Base-by-base conservation (phyloP, 2,797 vertebrate genomes). In the Eidolon dupreanum region DNA sequence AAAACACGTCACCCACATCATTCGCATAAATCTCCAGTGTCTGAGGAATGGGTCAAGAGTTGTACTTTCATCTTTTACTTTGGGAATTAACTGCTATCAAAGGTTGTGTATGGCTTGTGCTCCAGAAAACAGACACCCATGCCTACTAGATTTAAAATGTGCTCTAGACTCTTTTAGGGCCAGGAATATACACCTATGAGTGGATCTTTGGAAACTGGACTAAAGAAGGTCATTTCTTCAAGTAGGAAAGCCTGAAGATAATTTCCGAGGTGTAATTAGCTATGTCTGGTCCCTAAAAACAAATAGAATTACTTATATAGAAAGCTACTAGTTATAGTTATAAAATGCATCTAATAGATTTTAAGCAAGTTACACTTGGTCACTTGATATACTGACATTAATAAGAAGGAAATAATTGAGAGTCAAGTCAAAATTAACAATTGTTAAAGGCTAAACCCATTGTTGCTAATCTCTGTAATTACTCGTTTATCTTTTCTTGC, bases 361-460 rank as follows among this genome's bases (percentile, higher is more conserved):
- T 75, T 83, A 36, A 92, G 1, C 68, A 88, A 70, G 11, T 74
- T 86, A 26, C 2, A 57, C 10, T 82, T 88, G 68, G 11, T 73
- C 53, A 89, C 24, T 88, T 95, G 49, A 77, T 57, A 90, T 53
- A 74, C 17, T 78, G 46, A 86, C 43, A 55, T 28, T 71, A 90
- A 90, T 49, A 68, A 92, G 33, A 77, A 55, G 65, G 17, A 85
- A 7, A 84, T 36, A 84, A 63, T 26, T 61, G 61, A 87, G 33
- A 9, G 28, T 19, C 61, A 95, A 88, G 26, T 90, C 41, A 96
- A 88, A 89, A 93, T 16, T 85, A 33, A 81, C 28, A 93, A 71
- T 36, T 81, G 71, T 82, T 95, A 38, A 94, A 73, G 33, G 24
- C 8, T 87, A 78, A 89, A 75, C 19, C 33, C 33, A 41, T 75